Percentiles rank a stretch among this genome's conserved stretches.
Evolutionary conservation across 1,140 invertebrate species (phyloP).

Genomic region (Cyclina sinensis): DNA sequence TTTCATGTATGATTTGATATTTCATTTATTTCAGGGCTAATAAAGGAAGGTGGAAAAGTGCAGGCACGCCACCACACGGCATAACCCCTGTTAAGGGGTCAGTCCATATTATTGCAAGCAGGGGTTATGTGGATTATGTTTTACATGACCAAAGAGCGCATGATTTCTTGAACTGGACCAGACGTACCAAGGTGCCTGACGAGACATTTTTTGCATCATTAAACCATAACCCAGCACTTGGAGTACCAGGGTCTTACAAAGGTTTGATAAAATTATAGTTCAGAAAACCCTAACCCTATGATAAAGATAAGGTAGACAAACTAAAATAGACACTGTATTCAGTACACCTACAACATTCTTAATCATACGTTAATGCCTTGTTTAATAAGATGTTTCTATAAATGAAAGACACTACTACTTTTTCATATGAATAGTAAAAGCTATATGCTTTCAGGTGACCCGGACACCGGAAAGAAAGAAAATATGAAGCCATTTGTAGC

Average conservation of each 20-base stretch:
- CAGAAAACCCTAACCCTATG: no score
- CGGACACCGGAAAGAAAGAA: not conserved
- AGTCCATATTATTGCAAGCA: conserved; percentile 76
- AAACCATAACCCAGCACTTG: conserved; percentile 74
- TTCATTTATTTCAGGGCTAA: not conserved
- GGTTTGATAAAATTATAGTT: no score
- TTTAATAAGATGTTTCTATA: no score
- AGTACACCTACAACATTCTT: no score
- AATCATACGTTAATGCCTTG: no score
- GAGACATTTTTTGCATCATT: conserved; percentile 79
- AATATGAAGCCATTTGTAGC: conserved; percentile 33
- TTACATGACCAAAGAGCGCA: conserved; percentile 66
- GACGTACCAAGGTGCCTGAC: conserved; percentile 76
- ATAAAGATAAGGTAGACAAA: no score
- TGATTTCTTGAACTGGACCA: conserved; percentile 77
- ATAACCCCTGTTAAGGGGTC: conserved; percentile 78
- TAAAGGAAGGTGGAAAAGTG: conserved; percentile 8
- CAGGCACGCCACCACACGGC: conserved; percentile 69
- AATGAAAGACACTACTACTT: no score
- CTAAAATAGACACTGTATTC: no score
- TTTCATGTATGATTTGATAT: no score
- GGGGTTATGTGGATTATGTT: conserved; percentile 78
- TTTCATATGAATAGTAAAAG: no score
- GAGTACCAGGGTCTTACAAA: conserved; percentile 72
- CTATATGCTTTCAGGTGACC: conserved; percentile 26